Conservation (phyloP, 2,888 invertebrate genomes). For the Lamellibrachia satsuma region DNA sequence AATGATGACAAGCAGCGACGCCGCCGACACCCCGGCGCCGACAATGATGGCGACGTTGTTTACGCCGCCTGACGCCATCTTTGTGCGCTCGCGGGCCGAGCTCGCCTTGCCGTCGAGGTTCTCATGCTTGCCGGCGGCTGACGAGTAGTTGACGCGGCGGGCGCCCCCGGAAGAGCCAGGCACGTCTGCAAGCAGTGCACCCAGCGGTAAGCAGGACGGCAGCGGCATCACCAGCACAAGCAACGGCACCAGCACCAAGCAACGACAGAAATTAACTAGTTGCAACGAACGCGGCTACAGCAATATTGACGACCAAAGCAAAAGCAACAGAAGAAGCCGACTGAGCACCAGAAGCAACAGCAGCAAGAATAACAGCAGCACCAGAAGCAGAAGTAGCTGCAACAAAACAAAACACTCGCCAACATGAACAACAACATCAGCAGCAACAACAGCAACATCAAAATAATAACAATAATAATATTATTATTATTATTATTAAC, state of each 20-base stretch:
- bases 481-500: background rate
- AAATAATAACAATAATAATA: too few relatives aligned
- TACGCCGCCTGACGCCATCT: constrained; percentile 24
- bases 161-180: background rate
- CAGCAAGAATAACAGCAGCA: background rate
- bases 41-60: constrained; percentile 26
- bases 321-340: background rate
- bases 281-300: background rate
- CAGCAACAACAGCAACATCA: background rate
- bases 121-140: background rate
- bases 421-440: background rate
- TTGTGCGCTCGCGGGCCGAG: constrained; percentile 19
- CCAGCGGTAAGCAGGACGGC: background rate
- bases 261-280: background rate
- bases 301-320: background rate
- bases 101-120: background rate
- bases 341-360: background rate
- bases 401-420: background rate
- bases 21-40: constrained; percentile 26
- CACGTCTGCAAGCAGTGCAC: background rate
- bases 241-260: background rate
- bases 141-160: background rate
- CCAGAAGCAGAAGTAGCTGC: background rate
- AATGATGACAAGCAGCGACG: constrained; percentile 17
- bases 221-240: background rate